Evolutionary conservation across 1,140 invertebrate species (phyloP), one percentile per base, ranked within the genome.

Genomic region (Cyclina sinensis): DNA sequence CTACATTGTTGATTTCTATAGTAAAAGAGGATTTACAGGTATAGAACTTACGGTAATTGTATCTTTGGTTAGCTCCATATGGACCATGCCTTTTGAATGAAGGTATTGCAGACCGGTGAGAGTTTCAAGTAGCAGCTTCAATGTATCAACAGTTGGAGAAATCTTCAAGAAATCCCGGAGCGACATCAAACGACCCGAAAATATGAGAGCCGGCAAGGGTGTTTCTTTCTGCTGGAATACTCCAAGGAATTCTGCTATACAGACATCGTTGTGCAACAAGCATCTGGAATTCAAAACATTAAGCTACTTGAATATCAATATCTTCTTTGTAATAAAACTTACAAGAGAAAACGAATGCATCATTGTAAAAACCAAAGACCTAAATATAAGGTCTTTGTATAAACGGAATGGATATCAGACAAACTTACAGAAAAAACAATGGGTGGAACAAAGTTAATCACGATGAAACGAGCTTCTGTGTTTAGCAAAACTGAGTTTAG

Each of bases 101-200:
- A 94, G 76, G 78, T 91, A 92, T 4, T 91, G 74, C 14, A 94
- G 76, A 3, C 91, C 93, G 0, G 82, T 24, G 0, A 89, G 18
- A 7, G 88, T 70, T 4, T 88, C 89, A 43, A 82, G 57, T 30
- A 92, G 43, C 0, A 92, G 18, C n/a, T 79, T 62, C 0, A 70
- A 73, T 11, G 85, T 68, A 59, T 81, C 84, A 3, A 89, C n/a
- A n/a, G n/a, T 37, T 24, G 79, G 54, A 27, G 62, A 43, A 37
- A 81, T 84, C 16, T 39, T 32, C 37, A 89, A 48, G 79, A 73
- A 92, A 14, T 89, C 35, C 0, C 78, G 73, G 12, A 89, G 88
- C 0, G 92, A 92, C 18, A 48, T 51, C 70, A 92, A 79, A 27
- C 89, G 70, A 24, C 91, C 91, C 24, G 73, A 70, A 81, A 91